These are phyloP conservation scores for Euglossa dilemma DNA, from an alignment of 1,140 invertebrate genomes.

Conservation along the genomic window DNA sequence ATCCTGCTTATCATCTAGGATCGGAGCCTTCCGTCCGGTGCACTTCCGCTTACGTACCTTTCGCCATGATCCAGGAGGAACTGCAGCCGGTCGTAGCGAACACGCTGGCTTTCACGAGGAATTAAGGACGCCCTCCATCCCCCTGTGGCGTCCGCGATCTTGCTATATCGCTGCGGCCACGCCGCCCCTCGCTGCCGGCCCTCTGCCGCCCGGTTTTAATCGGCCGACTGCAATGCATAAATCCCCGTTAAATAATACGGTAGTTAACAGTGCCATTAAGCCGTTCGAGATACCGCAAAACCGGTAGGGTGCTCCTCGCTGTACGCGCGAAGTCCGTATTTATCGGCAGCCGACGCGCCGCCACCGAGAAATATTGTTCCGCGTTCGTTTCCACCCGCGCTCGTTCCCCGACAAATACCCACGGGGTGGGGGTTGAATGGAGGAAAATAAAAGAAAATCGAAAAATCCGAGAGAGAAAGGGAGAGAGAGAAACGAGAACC, in stretches of 20 bases:
- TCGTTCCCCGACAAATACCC: constrained; percentile 31
- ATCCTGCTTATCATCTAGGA: too few species aligned
- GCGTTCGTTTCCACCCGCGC: constrained; percentile 43
- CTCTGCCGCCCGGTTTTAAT: constrained; percentile 69
- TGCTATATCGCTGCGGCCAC: constrained; percentile 37
- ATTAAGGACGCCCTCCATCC: constrained; percentile 59
- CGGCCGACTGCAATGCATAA: constrained; percentile 72
- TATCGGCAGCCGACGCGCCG: constrained; percentile 66
- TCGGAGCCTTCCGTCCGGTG: too few species aligned
- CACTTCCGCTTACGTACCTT: background rate
- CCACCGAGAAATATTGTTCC: constrained; percentile 66
- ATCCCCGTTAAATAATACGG: constrained; percentile 75
- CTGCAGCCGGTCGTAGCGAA: background rate
- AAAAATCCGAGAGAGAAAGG: background rate
- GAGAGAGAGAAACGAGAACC: background rate
- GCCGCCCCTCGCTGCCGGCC: background rate
- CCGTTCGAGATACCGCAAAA: constrained; percentile 72
- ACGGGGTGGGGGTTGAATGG: background rate
- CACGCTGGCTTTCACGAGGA: constrained; percentile 60
- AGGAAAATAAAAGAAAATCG: background rate
- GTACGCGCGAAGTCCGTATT: constrained; percentile 67
- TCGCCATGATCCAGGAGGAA: background rate
- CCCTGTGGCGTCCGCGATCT: constrained; percentile 39
- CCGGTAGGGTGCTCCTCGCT: constrained; percentile 55
- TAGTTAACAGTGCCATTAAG: constrained; percentile 75